Evolutionary conservation across 2,797 vertebrate species (phyloP), one percentile per base, ranked within the genome.

Genomic region (Graptemys geographica): DNA sequence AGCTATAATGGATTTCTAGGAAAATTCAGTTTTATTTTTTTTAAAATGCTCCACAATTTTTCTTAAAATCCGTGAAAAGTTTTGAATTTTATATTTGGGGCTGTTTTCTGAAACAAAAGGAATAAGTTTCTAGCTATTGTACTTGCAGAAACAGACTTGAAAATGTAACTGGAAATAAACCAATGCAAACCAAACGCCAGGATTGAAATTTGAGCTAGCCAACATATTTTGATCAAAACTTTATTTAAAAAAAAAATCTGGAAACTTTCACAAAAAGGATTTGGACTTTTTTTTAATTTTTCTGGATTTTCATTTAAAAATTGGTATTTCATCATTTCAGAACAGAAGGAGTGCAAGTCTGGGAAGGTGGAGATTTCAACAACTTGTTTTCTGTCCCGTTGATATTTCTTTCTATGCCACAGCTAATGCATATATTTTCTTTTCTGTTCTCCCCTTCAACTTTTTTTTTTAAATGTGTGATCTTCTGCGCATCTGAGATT

Each of bases 401-500:
- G 33, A 69, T 16, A 4, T 69, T 69, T 69, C 33, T 19, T 37
- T 69, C 65, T 37, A 21, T n/a, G n/a, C 33, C 65, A 8, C 53
- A 0, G 0, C 10, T 86, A 49, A 1, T 25, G 4, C 23, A 79
- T 65, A 31, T 55, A 0, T 0, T 23, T 37, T 55, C 8, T 33
- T 33, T 80, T 7, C 0, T 2, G 79, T 80, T 88, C 25, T 1
- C 11, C 44, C 41, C 84, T 84, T 76, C 10, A 55, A 52, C 0
- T 47, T 28, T n/a, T 93, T 86, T 90, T 69, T 19, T 8, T 4
- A 65, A 65, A 69, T 69, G 33, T n/a, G n/a, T 37, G 65, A 8
- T 69, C n/a, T 18, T 37, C 33, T 69, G 65, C 7, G 8, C n/a
- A 37, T 62, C 31, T 21, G 8, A 37, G n/a, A 37, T 5, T 65